Conservation (phyloP, 2,797 vertebrate species). For the Eulemur mongoz region DNA sequence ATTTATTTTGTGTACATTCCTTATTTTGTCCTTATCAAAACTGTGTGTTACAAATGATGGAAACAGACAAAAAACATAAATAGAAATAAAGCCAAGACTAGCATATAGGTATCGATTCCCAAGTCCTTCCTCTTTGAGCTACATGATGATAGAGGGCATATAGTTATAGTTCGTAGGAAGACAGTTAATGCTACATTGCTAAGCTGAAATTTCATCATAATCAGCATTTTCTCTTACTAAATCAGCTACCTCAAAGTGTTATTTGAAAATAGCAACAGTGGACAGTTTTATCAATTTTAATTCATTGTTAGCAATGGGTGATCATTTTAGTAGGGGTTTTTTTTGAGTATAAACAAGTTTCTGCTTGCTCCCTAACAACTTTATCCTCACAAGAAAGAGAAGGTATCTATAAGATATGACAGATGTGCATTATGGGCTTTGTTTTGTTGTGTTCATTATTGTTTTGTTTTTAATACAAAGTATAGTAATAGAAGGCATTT, state of each 20-base stretch:
- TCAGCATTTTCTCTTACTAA: not conserved
- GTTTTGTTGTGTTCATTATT: not conserved
- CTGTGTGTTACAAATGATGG: not conserved
- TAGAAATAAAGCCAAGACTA: not conserved
- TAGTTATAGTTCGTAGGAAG: not conserved
- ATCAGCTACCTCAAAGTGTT: not conserved
- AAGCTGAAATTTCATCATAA: slow-evolving; percentile 40
- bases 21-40: slow-evolving; percentile 43
- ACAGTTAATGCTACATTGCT: not conserved
- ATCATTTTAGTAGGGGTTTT: not conserved
- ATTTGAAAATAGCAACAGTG: slow-evolving; percentile 22
- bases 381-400: slow-evolving; percentile 32
- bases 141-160: not conserved
- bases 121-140: not conserved
- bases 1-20: not conserved
- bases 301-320: not conserved
- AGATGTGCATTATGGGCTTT: not conserved
- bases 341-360: slow-evolving; percentile 26
- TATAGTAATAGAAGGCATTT: slow-evolving; percentile 10
- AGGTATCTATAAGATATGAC: not conserved
- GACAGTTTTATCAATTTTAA: slow-evolving; percentile 4
- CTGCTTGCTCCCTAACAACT: not conserved
- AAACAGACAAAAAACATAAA: slow-evolving; percentile 11
- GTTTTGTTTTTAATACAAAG: not conserved
- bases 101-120: not conserved